phyloP scores from a whole-genome alignment of 2,113 vertebrate genomes.

The Thryonomys swinderianus region DNA sequence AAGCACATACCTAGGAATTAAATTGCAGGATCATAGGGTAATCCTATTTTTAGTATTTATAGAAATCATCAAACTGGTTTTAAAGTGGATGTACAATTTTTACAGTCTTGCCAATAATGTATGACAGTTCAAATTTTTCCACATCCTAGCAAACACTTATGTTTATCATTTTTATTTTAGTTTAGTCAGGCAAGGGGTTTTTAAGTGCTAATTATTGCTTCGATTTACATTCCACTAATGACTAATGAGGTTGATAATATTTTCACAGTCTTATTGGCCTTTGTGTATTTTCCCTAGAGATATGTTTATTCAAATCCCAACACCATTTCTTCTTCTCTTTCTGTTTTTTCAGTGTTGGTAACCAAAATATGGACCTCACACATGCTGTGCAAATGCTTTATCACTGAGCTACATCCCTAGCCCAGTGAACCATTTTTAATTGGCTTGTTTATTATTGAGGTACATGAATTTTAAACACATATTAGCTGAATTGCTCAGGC shows the following conservation, averaged over 20 bases:
- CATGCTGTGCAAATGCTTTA: neutral
- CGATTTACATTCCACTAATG: neutral
- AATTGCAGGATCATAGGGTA: neutral
- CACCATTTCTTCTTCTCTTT: neutral
- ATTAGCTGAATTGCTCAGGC: neutral
- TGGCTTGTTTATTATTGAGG: neutral
- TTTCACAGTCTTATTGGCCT: neutral
- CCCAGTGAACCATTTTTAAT: neutral
- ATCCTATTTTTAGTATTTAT: neutral
- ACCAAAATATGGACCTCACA: neutral
- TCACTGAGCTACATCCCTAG: neutral
- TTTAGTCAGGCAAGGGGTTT: neutral
- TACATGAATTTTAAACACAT: neutral
- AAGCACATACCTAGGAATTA: neutral
- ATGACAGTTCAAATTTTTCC: neutral
- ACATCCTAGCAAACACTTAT: neutral
- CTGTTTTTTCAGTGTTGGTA: neutral
- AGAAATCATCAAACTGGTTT: neutral
- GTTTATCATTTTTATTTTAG: neutral
- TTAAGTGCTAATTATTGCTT: neutral
- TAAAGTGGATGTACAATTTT: neutral
- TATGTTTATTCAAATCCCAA: neutral
- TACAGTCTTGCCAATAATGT: neutral
- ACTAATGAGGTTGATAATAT: neutral
- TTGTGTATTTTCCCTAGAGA: neutral